Percentiles rank a stretch among this genome's conserved stretches.
Evolutionary conservation across 2,888 invertebrate genomes (phyloP).

Genomic region (Drosophila formosana): DNA sequence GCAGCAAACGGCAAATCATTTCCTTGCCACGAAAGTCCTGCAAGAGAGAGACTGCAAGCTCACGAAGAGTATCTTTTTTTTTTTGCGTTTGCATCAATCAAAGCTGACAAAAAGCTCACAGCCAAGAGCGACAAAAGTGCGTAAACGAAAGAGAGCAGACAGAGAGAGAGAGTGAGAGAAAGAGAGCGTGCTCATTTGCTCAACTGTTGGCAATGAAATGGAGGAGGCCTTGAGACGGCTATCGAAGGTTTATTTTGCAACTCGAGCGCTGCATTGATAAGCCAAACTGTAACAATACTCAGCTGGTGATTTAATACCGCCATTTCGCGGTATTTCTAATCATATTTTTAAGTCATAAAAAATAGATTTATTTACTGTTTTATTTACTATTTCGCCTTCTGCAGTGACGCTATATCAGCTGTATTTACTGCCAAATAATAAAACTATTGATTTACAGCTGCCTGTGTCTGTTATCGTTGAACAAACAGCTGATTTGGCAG

Average conservation of each 20-base stretch:
- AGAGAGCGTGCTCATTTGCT: conserved; percentile 5
- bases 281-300: neutral
- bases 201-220: conserved; percentile 38
- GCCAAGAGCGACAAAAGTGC: conserved; percentile 1
- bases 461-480: conserved; percentile 31
- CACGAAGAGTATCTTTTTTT: conserved; percentile 34
- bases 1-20: conserved; percentile 61
- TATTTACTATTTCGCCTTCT: neutral
- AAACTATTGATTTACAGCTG: conserved; percentile 54
- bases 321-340: neutral
- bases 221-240: conserved; percentile 22
- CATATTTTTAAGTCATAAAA: neutral
- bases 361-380: neutral
- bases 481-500: conserved; percentile 44
- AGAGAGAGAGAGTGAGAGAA: neutral
- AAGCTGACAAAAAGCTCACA: conserved; percentile 51
- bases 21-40: conserved; percentile 52
- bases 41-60: conserved; percentile 53
- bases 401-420: conserved; percentile 25
- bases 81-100: conserved; percentile 51
- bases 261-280: conserved; percentile 34
- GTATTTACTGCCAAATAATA: conserved; percentile 33
- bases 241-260: conserved; percentile 20
- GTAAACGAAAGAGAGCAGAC: conserved; percentile 21
- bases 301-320: neutral